phyloP scores from a whole-genome alignment of 2,888 invertebrate species.

The Sinopyrophorus schimmeli region DNA sequence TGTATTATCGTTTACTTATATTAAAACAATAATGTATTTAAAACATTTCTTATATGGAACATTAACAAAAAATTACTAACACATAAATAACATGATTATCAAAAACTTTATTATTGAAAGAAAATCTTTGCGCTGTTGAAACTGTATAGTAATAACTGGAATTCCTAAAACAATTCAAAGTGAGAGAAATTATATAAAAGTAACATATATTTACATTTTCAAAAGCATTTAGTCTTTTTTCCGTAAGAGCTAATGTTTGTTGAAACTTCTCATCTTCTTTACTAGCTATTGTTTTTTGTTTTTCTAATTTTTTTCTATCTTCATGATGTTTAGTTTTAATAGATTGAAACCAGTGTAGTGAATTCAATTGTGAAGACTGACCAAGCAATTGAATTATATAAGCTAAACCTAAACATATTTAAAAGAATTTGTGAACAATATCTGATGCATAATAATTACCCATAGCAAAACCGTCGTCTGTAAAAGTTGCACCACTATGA shows the following conservation, averaged over 20 bases:
- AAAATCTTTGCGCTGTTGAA: constrained; percentile 94
- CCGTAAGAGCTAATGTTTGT: constrained; percentile 87
- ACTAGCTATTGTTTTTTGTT: constrained; percentile 58
- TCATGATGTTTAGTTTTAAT: constrained; percentile 72
- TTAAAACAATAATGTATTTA: too few relatives aligned
- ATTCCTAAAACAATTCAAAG: constrained; percentile 68
- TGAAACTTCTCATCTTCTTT: constrained; percentile 85
- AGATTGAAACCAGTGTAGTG: constrained; percentile 94
- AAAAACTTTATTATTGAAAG: constrained; percentile 59
- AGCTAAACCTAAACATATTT: constrained; percentile 65
- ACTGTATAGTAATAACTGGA: constrained; percentile 86
- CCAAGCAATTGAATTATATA: constrained; percentile 90
- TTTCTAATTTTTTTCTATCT: constrained; percentile 62
- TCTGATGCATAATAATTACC: constrained; percentile 69
- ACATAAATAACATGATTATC: neutral
- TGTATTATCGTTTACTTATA: too few relatives aligned
- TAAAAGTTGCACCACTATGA: constrained; percentile 85
- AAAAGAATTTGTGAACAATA: neutral
- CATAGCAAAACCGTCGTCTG: constrained; percentile 98
- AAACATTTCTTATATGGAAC: too few relatives aligned
- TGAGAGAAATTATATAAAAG: constrained; percentile 8
- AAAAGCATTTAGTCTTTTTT: constrained; percentile 78
- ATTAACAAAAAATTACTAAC: too few relatives aligned
- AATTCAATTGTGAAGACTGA: constrained; percentile 83
- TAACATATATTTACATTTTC: constrained; percentile 56